These are phyloP conservation scores for Tragopan temminckii DNA, from an alignment of 2,797 vertebrate genomes.

Conservation along the genomic window DNA sequence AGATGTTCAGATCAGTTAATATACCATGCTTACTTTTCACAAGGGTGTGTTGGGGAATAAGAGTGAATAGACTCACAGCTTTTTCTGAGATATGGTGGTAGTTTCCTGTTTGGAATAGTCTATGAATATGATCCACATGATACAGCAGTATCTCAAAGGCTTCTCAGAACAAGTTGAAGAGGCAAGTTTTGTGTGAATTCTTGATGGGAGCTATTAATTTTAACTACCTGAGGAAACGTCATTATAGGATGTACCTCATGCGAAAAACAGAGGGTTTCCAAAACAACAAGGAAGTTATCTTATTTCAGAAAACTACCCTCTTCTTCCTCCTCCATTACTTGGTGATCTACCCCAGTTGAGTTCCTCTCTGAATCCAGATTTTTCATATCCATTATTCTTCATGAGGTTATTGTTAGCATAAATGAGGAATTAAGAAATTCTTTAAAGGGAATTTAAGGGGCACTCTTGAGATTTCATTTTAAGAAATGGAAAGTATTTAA, in stretches of 20 bases:
- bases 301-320: not conserved
- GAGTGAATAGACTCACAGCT: not conserved
- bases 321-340: not conserved
- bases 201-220: not conserved
- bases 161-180: not conserved
- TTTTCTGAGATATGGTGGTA: not conserved
- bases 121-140: rapidly evolving
- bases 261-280: not conserved
- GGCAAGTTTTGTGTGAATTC: not conserved
- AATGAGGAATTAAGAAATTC: not conserved
- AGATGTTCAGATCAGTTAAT: not conserved
- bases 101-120: not conserved
- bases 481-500: no score
- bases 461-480: not conserved
- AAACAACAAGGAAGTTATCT: not conserved
- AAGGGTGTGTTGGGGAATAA: not conserved
- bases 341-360: not conserved
- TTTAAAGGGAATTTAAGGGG: not conserved
- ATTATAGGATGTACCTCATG: not conserved
- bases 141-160: not conserved
- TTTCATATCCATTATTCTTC: not conserved
- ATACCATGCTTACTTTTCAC: rapidly evolving
- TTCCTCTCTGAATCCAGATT: not conserved
- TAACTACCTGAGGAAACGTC: not conserved
- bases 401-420: not conserved